Base-by-base conservation (phyloP, 2,113 vertebrate genomes). In the Scytalopus superciliaris region DNA sequence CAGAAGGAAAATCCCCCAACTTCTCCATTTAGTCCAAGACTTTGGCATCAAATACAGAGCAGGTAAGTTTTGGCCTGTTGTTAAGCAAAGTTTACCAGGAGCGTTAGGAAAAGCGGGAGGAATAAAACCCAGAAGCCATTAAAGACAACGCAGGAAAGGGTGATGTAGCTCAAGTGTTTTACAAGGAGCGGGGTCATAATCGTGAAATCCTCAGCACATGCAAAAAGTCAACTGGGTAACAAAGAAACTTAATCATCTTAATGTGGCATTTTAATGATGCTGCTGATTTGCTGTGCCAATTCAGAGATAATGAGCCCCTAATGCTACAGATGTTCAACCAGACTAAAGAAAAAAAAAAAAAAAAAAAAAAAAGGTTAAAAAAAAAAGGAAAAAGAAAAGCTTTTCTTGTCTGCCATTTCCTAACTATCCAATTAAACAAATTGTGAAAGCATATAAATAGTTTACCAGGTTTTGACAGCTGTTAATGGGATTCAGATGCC, bases 181-280 rank as follows among this genome's bases (percentile, higher is more conserved):
- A 98, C 97, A 98, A 97, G 97, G 97, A 98, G 94, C 40, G 81
- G 90, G 98, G 97, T 98, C 98, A 97, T 97, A 98, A 97, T 96
- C 95, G 21, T 98, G 97, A 98, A 98, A 98, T 97, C 93, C 95
- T 97, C 93, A 63, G 95, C 97, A 96, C 96, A 96, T 79, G 97
- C 97, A 97, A 98, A 90, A 97, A 98, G 97, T 97, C 98, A 98
- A 97, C 97, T 96, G 97, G 97, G 91, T 98, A 98, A 98, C 97
- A 98, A 98, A 98, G 97, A 97, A 96, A 97, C 97, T 98, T 97
- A 98, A 98, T 98, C 98, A 98, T 98, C 97, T 97, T 97, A 98
- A 98, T 98, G 97, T 98, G 98, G 97, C 97, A 78, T 96, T 98
- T 98, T 98, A 98, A 98, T 94, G 97, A 97, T 83, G 96, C 95